Evolutionary conservation across 2,113 vertebrate species (phyloP).

Genomic region (Rhadina sibilatrix): DNA sequence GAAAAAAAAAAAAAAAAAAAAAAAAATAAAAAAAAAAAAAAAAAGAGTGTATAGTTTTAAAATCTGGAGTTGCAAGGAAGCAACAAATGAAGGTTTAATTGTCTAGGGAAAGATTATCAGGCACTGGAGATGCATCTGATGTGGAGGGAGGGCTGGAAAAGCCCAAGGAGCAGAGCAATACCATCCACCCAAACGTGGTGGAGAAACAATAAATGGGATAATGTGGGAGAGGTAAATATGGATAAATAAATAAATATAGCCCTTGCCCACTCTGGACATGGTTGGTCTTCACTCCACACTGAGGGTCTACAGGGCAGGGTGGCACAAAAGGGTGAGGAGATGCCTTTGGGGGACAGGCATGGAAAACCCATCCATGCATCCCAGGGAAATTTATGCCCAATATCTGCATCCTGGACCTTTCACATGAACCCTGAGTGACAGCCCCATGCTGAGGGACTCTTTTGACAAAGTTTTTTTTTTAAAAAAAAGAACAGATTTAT

Average conservation of each 20-base stretch:
- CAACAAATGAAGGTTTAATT: constrained; percentile 75
- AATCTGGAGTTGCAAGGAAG: constrained; percentile 76
- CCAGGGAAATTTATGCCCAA: background rate
- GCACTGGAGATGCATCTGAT: constrained; percentile 37
- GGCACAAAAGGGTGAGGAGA: background rate
- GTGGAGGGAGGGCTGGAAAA: constrained; percentile 16
- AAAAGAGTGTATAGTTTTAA: constrained; percentile 65
- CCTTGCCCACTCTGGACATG: background rate
- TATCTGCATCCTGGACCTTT: background rate
- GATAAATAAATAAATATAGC: background rate
- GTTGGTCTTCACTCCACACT: background rate
- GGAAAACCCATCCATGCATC: background rate
- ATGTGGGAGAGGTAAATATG: background rate
- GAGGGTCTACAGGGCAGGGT: background rate
- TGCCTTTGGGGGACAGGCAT: background rate
- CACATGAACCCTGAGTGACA: background rate
- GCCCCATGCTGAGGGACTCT: background rate
- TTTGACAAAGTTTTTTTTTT: background rate
- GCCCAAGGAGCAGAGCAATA: background rate
- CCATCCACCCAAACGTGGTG: background rate
- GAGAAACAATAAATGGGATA: background rate
- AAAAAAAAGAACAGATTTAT: background rate
- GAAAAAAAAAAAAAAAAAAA: constrained; percentile 61
- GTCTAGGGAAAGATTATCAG: constrained; percentile 33
- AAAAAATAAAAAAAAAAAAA: constrained; percentile 44